Evolutionary conservation across 2,797 vertebrate genomes (phyloP).

Genomic region (Rhodeus uyekii): DNA sequence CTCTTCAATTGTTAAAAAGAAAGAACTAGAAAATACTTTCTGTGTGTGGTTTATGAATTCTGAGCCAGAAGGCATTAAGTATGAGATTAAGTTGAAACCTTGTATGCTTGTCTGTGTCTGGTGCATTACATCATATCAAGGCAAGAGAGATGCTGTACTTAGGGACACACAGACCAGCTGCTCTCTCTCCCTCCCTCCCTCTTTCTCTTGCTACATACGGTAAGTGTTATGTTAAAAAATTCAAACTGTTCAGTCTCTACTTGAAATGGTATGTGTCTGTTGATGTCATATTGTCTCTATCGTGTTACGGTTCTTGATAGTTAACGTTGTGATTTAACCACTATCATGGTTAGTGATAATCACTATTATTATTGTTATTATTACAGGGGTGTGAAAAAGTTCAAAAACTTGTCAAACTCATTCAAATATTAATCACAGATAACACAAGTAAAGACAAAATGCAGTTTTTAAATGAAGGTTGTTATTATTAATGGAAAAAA

Average conservation of each 20-base stretch:
- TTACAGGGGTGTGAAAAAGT: too few species aligned
- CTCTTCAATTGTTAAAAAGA: neutral
- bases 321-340: too few species aligned
- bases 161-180: neutral
- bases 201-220: neutral
- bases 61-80: neutral
- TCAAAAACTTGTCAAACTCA: too few species aligned
- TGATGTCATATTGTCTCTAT: neutral
- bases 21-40: neutral
- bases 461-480: too few species aligned
- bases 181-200: neutral
- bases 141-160: constrained; percentile 1
- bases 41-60: constrained; percentile 12
- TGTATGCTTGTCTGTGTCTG: neutral
- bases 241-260: neutral
- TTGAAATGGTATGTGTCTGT: neutral
- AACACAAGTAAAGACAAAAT: too few species aligned
- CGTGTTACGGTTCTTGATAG: neutral
- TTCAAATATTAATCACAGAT: too few species aligned
- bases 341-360: too few species aligned
- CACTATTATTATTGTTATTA: too few species aligned
- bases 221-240: neutral
- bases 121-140: constrained; percentile 20
- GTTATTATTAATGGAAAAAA: too few species aligned
- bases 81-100: constrained; percentile 7